Conservation (phyloP, 2,888 invertebrate species). For the Heliconius aoede region DNA sequence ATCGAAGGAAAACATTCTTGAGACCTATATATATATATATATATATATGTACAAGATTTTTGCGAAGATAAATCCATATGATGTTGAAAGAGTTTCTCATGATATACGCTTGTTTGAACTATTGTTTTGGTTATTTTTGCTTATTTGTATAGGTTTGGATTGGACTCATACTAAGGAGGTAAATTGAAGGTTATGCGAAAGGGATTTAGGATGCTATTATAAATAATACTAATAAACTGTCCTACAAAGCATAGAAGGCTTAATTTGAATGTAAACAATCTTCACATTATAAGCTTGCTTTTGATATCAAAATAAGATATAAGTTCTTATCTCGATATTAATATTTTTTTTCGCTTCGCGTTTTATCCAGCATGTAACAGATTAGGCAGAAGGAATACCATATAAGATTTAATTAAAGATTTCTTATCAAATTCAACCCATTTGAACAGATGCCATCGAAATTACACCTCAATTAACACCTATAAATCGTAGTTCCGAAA, state of each 20-base stretch:
- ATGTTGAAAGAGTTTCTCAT: neutral
- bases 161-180: neutral
- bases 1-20: conserved; percentile 36
- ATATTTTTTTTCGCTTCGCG: neutral
- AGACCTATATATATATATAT: too few relatives aligned
- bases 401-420: conserved; percentile 34
- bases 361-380: neutral
- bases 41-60: too few relatives aligned
- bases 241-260: too few relatives aligned
- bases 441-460: conserved; percentile 23
- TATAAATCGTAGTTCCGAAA: conserved; percentile 3
- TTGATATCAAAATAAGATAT: too few relatives aligned
- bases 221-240: too few relatives aligned
- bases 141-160: neutral
- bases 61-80: neutral
- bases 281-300: too few relatives aligned
- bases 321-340: too few relatives aligned
- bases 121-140: neutral
- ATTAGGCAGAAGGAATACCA: neutral
- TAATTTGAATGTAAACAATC: too few relatives aligned
- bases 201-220: neutral
- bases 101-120: neutral
- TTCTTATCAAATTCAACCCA: conserved; percentile 23
- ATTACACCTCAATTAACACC: conserved; percentile 18
- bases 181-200: neutral